Base-by-base conservation (phyloP, 2,888 invertebrate genomes). In the Lasioglossum vierecki region DNA sequence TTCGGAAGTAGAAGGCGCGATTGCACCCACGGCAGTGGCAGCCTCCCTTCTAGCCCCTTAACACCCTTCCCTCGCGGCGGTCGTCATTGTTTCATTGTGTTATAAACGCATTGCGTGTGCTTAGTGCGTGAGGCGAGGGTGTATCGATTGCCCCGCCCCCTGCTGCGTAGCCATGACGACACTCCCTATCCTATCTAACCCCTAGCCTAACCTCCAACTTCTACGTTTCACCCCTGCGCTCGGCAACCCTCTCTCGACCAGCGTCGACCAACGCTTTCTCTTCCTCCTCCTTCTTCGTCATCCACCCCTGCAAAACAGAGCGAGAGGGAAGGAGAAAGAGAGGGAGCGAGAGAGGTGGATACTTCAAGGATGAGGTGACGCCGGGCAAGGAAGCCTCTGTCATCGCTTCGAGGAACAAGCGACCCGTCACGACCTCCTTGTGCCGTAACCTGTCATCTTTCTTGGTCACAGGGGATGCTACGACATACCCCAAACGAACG, bases 111-210 rank as follows among this genome's bases (percentile, higher is more conserved):
- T 93, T 91, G 93, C 93, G 92, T 92, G 89, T 91, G 92, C 89
- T 90, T 91, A 91, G 95, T 95, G 96, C 95, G 96, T 95, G 95
- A 95, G 66, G 96, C 96, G 96, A 96, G 96, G 96, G 96, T 96
- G 96, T 97, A 97, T 97, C 97, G 96, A 97, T 97, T 97, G 96
- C 96, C 96, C 96, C 96, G 96, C 95, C 96, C 94, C 95, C 95
- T 94, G 95, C 95, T 95, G 96, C 95, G 96, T 96, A 95, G 95
- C 95, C 96, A 96, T 96, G 96, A 96, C 95, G 95, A 96, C 96
- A 94, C 94, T 91, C 94, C 93, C 94, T 93, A 92, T 93, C 91
- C 92, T 93, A 93, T 94, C 93, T 93, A 93, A 93, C 93, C 92
- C 92, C 93, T 90, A 92, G 91, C 92, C 92, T 93, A 93, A 93